These are phyloP conservation scores for Cosmia pyralina DNA, from an alignment of 2,888 invertebrate genomes.

Conservation along the genomic window DNA sequence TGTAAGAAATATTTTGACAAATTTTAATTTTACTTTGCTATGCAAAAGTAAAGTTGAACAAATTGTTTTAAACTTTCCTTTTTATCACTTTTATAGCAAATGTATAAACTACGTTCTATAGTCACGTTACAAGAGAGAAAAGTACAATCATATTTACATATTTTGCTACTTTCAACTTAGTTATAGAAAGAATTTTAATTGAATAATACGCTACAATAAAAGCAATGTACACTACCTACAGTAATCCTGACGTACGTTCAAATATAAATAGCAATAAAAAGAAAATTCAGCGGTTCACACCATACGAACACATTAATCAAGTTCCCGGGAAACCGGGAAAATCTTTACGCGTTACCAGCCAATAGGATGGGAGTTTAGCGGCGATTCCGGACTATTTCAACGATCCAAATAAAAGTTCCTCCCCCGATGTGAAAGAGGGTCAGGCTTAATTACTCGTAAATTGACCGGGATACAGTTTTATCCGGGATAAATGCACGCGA, in stretches of 20 bases:
- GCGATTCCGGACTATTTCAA: constrained; percentile 81
- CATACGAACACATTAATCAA: constrained; percentile 78
- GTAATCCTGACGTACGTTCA: constrained; percentile 24
- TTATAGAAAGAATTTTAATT: constrained; percentile 18
- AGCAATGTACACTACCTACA: constrained; percentile 15
- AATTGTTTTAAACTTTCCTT: constrained; percentile 4
- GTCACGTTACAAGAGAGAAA: not conserved
- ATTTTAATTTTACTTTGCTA: not conserved
- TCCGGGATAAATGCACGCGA: constrained; percentile 80
- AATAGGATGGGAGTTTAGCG: constrained; percentile 83
- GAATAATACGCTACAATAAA: constrained; percentile 40
- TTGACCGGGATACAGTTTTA: constrained; percentile 87
- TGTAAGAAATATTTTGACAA: not conserved
- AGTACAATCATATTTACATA: not conserved
- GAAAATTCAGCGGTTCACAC: constrained; percentile 63
- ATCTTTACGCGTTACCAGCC: constrained; percentile 80
- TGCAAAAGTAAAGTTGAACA: not conserved
- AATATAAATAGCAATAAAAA: constrained; percentile 64
- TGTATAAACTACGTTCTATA: not conserved
- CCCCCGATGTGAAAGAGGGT: constrained; percentile 87
- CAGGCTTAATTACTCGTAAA: constrained; percentile 90
- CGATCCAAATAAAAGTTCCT: constrained; percentile 87
- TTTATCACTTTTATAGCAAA: not conserved
- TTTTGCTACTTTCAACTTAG: not conserved
- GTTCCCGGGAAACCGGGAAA: constrained; percentile 72